phyloP scores from a whole-genome alignment of 2,113 vertebrate genomes.

The Piprites chloris region DNA sequence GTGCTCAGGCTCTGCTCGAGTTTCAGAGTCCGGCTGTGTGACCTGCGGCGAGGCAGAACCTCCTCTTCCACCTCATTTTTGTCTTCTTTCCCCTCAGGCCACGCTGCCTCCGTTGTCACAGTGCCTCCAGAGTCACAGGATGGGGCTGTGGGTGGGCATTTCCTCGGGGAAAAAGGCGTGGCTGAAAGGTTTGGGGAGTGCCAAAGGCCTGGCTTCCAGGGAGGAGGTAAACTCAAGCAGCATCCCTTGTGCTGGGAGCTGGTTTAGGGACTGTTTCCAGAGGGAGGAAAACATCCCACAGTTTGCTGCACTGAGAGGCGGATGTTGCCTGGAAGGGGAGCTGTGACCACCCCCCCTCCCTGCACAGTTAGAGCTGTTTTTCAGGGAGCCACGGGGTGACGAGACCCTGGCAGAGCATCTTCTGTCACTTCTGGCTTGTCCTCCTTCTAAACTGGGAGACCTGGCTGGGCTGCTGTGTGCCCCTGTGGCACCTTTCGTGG shows the following conservation, averaged over 20 bases:
- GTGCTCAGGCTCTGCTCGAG: not conserved
- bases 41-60: not conserved
- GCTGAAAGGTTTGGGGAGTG: not conserved
- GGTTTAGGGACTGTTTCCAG: not conserved
- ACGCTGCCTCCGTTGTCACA: fast-evolving
- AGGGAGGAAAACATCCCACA: not conserved
- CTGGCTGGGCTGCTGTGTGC: not conserved
- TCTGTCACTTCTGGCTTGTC: not conserved
- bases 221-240: not conserved
- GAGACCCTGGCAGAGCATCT: not conserved
- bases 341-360: fast-evolving
- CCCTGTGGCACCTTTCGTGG: not conserved
- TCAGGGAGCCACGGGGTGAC: not conserved
- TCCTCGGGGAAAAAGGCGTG: not conserved
- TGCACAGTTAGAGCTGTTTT: not conserved
- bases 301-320: not conserved
- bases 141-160: not conserved
- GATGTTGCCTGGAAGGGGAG: not conserved
- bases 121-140: not conserved
- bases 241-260: not conserved
- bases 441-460: not conserved
- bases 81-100: not conserved
- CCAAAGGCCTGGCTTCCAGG: not conserved
- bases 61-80: not conserved
- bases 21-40: not conserved